Percentiles rank a stretch among this genome's conserved stretches.
phyloP scores from a whole-genome alignment of 1,140 invertebrate species.

The Oryctes rhinoceros region DNA sequence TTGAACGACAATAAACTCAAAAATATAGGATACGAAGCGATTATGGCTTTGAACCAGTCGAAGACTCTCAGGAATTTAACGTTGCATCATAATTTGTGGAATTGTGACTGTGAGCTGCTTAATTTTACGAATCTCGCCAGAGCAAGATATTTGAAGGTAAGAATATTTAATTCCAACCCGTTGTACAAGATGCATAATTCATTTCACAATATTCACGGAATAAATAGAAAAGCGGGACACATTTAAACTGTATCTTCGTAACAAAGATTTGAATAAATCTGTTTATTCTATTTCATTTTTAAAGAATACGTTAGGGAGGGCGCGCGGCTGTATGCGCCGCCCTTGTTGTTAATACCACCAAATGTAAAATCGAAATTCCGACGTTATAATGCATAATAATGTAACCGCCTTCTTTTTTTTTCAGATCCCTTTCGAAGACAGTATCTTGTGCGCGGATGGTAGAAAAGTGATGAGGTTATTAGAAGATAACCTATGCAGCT shows the following conservation, averaged over 20 bases:
- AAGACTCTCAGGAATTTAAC: constrained; percentile 45
- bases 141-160: constrained; percentile 43
- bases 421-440: not conserved
- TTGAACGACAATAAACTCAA: constrained; percentile 51
- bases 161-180: constrained; percentile 11
- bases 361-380: too few species aligned
- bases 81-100: constrained; percentile 54
- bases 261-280: too few species aligned
- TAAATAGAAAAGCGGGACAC: too few species aligned
- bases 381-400: not conserved
- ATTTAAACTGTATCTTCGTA: too few species aligned
- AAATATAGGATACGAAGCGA: constrained; percentile 45
- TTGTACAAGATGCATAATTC: not conserved
- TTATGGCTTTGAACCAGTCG: constrained; percentile 46
- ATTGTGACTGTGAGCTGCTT: constrained; percentile 47
- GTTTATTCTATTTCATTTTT: too few species aligned
- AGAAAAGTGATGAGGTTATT: not conserved
- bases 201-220: too few species aligned
- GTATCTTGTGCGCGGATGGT: not conserved
- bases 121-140: constrained; percentile 47
- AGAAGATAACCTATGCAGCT: not conserved
- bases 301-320: too few species aligned
- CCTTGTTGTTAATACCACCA: too few species aligned
- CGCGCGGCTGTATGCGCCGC: too few species aligned
- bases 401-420: not conserved